Conservation (phyloP, 2,797 vertebrate genomes). For the Aplochiton taeniatus region DNA sequence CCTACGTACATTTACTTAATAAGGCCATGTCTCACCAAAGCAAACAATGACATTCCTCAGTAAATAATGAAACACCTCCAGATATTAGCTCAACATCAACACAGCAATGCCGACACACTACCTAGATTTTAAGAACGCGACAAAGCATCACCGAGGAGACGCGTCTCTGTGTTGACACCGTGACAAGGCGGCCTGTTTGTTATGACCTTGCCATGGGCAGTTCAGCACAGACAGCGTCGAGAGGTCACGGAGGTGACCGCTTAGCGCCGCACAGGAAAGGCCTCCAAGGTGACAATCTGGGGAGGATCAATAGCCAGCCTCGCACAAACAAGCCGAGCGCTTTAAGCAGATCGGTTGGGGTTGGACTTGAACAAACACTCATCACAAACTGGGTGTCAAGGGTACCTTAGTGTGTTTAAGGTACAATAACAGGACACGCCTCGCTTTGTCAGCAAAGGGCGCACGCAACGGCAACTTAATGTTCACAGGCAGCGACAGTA, state of each 20-base stretch:
- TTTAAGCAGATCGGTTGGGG: too few species aligned
- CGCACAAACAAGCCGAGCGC: background rate
- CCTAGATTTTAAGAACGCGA: background rate
- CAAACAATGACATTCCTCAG: background rate
- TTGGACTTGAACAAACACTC: conserved; percentile 30
- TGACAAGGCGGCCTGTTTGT: conserved; percentile 13
- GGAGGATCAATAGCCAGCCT: conserved; percentile 30
- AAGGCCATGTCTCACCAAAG: conserved; percentile 15
- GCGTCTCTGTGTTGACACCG: conserved; percentile 25
- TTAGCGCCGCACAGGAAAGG: conserved; percentile 20
- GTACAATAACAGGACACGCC: conserved; percentile 41
- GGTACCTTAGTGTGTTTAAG: too few species aligned
- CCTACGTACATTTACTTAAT: conserved; percentile 10
- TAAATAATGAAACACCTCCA: too few species aligned
- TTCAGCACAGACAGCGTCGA: conserved; percentile 7
- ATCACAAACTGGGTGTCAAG: conserved; percentile 2
- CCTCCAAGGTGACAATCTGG: conserved; percentile 22
- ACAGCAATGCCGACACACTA: too few species aligned
- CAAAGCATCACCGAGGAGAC: conserved; percentile 6
- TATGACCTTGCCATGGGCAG: conserved; percentile 15
- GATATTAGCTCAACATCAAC: too few species aligned
- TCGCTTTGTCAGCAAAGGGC: conserved; percentile 54
- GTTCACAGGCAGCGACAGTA: conserved; percentile 54
- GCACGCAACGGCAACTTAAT: conserved; percentile 16
- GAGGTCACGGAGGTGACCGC: conserved; percentile 18